These are phyloP conservation scores for Thysanoteuthis rhombus DNA, from an alignment of 2,888 invertebrate species.

Conservation along the genomic window DNA sequence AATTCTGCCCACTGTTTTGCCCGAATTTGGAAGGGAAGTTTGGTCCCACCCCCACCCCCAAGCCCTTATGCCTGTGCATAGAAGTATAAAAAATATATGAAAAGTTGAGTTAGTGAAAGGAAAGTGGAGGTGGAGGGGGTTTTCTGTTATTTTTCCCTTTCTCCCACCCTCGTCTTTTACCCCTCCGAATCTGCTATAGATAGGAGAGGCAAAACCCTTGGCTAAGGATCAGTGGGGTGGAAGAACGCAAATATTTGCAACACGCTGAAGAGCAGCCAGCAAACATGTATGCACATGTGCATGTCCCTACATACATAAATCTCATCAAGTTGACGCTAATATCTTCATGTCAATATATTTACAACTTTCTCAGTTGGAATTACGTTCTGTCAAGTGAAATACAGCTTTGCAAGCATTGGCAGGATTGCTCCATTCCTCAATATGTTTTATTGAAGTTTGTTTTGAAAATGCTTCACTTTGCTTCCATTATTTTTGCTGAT, in stretches of 20 bases:
- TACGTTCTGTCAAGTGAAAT: background rate
- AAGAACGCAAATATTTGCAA: background rate
- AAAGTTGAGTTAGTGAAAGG: too few species aligned
- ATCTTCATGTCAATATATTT: background rate
- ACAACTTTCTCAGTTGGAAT: background rate
- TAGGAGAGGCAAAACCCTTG: background rate
- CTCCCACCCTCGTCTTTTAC: background rate
- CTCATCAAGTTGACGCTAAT: background rate
- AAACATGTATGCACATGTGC: background rate
- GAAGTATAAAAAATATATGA: too few species aligned
- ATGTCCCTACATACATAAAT: background rate
- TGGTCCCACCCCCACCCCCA: too few species aligned
- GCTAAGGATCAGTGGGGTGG: background rate
- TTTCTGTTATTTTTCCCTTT: background rate
- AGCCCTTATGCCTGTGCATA: too few species aligned
- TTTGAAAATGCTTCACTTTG: background rate
- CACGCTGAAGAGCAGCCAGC: too few species aligned
- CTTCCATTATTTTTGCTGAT: background rate
- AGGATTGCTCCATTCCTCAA: background rate
- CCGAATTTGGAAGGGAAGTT: too few species aligned
- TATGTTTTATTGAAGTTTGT: background rate
- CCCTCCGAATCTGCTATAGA: too few species aligned
- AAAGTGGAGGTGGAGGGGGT: background rate
- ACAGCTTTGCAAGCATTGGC: background rate
- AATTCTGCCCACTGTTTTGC: too few species aligned